These are phyloP conservation scores for Cantharis rustica DNA, from an alignment of 2,888 invertebrate species.

Conservation along the genomic window DNA sequence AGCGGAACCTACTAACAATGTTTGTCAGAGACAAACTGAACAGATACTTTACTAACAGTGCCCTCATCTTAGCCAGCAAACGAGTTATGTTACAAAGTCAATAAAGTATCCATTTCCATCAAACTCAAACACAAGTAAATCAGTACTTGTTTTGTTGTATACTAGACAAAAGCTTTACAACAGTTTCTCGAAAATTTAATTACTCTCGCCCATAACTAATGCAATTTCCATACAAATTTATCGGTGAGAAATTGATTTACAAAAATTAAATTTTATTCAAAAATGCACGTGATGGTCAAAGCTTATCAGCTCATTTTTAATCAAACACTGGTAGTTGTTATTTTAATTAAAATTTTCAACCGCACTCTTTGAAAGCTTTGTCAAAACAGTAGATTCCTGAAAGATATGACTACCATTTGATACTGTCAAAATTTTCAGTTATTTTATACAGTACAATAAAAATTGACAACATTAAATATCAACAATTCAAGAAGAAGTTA, in stretches of 20 bases:
- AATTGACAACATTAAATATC: background rate
- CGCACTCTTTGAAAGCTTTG: background rate
- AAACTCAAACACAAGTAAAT: slow-evolving; percentile 49
- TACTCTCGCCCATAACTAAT: background rate
- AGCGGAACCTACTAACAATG: slow-evolving; percentile 35
- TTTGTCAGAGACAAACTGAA: slow-evolving; percentile 42
- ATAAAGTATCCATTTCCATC: slow-evolving; percentile 47
- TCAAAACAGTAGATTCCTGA: background rate
- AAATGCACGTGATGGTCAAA: background rate
- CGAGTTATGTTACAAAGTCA: slow-evolving; percentile 47
- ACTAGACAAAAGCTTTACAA: slow-evolving; percentile 29
- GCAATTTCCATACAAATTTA: background rate
- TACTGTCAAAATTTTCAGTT: background rate
- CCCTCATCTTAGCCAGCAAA: slow-evolving; percentile 37
- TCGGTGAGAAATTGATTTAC: background rate
- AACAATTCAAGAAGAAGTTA: slow-evolving; percentile 23
- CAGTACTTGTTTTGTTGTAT: slow-evolving; percentile 43
- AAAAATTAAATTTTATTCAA: background rate
- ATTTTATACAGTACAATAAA: background rate
- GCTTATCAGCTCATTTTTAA: background rate
- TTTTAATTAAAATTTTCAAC: background rate
- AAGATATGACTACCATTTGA: background rate
- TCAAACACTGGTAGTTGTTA: background rate
- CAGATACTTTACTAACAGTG: slow-evolving; percentile 44
- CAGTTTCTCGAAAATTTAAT: slow-evolving; percentile 27